Evolutionary conservation across 2,797 vertebrate genomes (phyloP).

Genomic region (Anguilla obscura): DNA sequence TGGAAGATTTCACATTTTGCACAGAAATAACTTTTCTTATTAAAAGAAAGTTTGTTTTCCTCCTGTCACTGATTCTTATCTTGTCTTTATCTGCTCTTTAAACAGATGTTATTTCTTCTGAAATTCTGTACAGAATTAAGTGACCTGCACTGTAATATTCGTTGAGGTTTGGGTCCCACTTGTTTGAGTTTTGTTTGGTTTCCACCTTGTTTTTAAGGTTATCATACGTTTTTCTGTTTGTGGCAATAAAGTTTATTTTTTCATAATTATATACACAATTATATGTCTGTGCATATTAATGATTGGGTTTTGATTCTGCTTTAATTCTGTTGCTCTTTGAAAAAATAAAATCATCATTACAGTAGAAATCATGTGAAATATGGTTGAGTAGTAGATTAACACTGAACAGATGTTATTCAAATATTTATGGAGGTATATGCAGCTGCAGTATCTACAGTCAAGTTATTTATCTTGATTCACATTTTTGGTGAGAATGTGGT

Average conservation of each 20-base stretch:
- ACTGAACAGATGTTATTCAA: not conserved
- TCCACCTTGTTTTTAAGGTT: not conserved
- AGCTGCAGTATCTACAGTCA: not conserved
- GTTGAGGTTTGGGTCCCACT: not conserved
- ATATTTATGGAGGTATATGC: not conserved
- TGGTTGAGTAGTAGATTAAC: not conserved
- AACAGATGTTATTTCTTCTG: slow-evolving; percentile 3
- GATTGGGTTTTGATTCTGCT: not conserved
- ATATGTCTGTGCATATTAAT: slow-evolving; percentile 12
- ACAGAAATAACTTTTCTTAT: not conserved
- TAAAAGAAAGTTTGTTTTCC: not conserved
- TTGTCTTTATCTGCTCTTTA: not conserved
- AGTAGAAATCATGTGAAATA: not conserved
- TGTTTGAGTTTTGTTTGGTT: slow-evolving; percentile 11
- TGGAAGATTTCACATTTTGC: not conserved
- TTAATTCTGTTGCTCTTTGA: not conserved
- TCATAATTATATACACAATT: slow-evolving; percentile 46
- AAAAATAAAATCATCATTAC: not conserved
- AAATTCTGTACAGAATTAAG: slow-evolving; percentile 20
- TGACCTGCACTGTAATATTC: not conserved
- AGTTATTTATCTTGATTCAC: not conserved
- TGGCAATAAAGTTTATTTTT: slow-evolving; percentile 81
- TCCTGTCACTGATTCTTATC: not conserved
- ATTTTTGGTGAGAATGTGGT: not conserved
- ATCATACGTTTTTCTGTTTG: slow-evolving; percentile 58